Evolutionary conservation across 2,888 invertebrate genomes (phyloP), one percentile per base, ranked within the genome.

Genomic region (Schrankia costaestrigalis): DNA sequence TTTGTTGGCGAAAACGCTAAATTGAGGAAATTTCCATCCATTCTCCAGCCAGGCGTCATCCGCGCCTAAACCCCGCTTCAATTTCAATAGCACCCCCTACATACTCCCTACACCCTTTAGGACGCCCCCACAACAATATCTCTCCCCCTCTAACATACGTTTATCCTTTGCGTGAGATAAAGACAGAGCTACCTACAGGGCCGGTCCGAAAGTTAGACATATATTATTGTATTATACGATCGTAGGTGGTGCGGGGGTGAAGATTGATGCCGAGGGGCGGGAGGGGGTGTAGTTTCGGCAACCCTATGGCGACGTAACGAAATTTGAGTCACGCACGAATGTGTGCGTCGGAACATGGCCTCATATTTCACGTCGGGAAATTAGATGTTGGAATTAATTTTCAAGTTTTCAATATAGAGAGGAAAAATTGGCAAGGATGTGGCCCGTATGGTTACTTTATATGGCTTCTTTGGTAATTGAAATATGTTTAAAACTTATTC

Each of bases 11-110:
- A 85, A 84, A 86, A 85, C 83, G 85, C 80, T 84, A 86, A 87
- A 87, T 87, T 87, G 85, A 85, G 87, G 85, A 87, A 87, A 86
- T 86, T 86, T 86, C 84, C 87, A 87, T 87, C 86, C 85, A 85
- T 87, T 87, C 87, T 86, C 84, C 78, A 81, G 75, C 80, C 85
- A 78, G 80, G 84, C 87, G 85, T 86, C 87, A 87, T 86, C 86
- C 86, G 82, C 83, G 86, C 84, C 86, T 86, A 85, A 86, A 78
- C 82, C 85, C 81, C 80, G 86, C 86, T 86, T 87, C 87, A 87
- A 86, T 87, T 87, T 87, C 86, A 87, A 87, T 87, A 86, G 85
- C 78, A 70, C 81, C 83, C 56, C 85, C 80, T 63, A 81, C 85
- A 85, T 56, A 84, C 85, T 74, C 83, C 83, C 80, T 84, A 81